A percentile compares a stretch with the other conserved stretches of the same genome.
Evolutionary conservation across 2,888 invertebrate species (phyloP).

Genomic region (Monochamus alternatus): DNA sequence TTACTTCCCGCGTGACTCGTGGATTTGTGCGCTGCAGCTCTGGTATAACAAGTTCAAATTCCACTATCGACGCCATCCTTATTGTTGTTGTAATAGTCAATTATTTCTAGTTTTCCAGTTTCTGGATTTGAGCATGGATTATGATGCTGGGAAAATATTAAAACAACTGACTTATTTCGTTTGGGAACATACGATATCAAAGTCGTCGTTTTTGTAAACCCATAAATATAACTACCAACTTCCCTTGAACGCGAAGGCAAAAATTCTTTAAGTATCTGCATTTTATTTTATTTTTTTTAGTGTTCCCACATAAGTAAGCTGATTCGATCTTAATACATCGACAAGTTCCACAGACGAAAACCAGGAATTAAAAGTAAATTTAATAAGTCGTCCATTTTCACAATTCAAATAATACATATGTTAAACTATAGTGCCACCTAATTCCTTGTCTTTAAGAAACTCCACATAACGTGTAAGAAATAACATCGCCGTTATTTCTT

Average conservation of each 20-base stretch:
- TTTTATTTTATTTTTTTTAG: constrained; percentile 39
- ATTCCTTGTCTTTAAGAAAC: too few relatives aligned
- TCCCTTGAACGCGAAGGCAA: constrained; percentile 13
- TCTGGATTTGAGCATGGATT: not conserved
- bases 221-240: constrained; percentile 27
- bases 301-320: constrained; percentile 34
- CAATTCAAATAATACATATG: too few relatives aligned
- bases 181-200: constrained; percentile 33
- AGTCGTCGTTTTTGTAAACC: constrained; percentile 35
- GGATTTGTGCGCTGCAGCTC: too few relatives aligned
- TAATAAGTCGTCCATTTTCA: too few relatives aligned
- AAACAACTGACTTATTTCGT: constrained; percentile 32
- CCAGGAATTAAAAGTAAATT: too few relatives aligned
- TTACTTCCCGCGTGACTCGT: too few relatives aligned
- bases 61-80: constrained; percentile 33
- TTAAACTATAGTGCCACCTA: too few relatives aligned
- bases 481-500: too few relatives aligned
- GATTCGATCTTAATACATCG: too few relatives aligned
- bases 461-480: too few relatives aligned
- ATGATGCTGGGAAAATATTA: constrained; percentile 37
- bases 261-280: constrained; percentile 33
- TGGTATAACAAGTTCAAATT: too few relatives aligned
- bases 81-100: constrained; percentile 37
- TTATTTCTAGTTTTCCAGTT: constrained; percentile 32
- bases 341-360: too few relatives aligned